Base-by-base conservation (phyloP, 1,140 invertebrate species). In the Dolichoris vasculosae region DNA sequence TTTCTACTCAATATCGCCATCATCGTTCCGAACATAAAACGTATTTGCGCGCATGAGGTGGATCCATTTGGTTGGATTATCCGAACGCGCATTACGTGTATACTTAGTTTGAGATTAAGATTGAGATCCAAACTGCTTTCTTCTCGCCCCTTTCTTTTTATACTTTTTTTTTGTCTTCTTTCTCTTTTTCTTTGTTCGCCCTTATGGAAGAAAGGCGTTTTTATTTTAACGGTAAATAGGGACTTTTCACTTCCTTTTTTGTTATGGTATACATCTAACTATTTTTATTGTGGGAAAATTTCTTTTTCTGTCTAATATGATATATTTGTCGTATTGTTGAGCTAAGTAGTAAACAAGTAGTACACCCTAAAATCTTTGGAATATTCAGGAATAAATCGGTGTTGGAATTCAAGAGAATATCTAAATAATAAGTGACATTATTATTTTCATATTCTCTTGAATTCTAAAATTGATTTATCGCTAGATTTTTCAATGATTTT, bases 281-380 rank as follows among this genome's bases (percentile, higher is more conserved):
- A 1, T 76, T 77, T 78, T 59, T 78, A 59, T 78, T 78, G 76
- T 78, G 76, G 76, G 51, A 78, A 78, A 32, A 32, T 76, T 76
- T 76, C 51, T 55, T 78, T 38, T 17, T 6, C 7, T 78, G 15
- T 23, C 32, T 38, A 6, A 26, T 76, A 59, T 63, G 35, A 78
- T 63, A 9, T 59, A 78, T 78, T 55, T 73, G 23, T 73, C 7
- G 23, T 26, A 73, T 73, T 73, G 69, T 43, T 73, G 35, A 17
- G 15, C 35, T 35, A 43, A 2, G 32, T 17, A 11, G 38, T 15
- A 32, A n/a, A n/a, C n/a, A n/a, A n/a, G n/a, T n/a, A n/a, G n/a
- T 40, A 17, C 15, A 35, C 1, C 38, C 17, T 2, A 38, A 2
- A 23, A 17, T 73, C 67, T 43, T 73, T 73, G 69, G 69, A 26